phyloP scores from a whole-genome alignment of 2,113 vertebrate species.

The Leptosomus discolor region DNA sequence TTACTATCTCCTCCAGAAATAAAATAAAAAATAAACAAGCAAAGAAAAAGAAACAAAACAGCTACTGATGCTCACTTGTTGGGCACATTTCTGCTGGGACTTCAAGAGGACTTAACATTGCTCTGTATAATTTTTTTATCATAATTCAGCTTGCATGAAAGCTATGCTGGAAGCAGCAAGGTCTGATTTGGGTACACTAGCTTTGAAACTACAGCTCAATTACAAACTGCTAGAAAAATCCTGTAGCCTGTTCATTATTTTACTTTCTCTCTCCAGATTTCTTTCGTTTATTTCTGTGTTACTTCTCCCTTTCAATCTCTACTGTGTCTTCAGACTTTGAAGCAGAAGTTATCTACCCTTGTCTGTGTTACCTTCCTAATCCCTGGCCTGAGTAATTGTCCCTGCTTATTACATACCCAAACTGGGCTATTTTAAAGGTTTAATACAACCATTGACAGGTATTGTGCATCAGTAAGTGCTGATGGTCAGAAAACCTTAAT shows the following conservation, averaged over 20 bases:
- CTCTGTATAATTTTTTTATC: not conserved
- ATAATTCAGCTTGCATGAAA: not conserved
- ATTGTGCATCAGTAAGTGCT: too few relatives aligned
- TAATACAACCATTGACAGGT: not conserved
- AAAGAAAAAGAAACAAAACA: not conserved
- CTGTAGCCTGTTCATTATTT: not conserved
- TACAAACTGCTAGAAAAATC: not conserved
- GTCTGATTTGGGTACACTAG: not conserved
- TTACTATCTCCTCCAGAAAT: not conserved
- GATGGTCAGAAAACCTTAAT: not conserved
- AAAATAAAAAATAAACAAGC: not conserved
- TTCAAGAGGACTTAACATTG: not conserved
- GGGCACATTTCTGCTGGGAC: not conserved
- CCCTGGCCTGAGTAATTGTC: not conserved
- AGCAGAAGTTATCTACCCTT: not conserved
- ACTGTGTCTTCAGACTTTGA: not conserved
- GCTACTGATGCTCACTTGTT: not conserved
- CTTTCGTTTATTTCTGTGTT: not conserved
- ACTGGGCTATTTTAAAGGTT: not conserved
- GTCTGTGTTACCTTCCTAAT: not conserved
- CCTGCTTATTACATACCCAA: not conserved
- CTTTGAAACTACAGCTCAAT: not conserved
- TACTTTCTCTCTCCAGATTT: not conserved
- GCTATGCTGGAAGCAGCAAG: not conserved
- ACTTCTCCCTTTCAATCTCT: not conserved